Evolutionary conservation across 2,888 invertebrate species (phyloP).

Genomic region (Teleiodes luculella): DNA sequence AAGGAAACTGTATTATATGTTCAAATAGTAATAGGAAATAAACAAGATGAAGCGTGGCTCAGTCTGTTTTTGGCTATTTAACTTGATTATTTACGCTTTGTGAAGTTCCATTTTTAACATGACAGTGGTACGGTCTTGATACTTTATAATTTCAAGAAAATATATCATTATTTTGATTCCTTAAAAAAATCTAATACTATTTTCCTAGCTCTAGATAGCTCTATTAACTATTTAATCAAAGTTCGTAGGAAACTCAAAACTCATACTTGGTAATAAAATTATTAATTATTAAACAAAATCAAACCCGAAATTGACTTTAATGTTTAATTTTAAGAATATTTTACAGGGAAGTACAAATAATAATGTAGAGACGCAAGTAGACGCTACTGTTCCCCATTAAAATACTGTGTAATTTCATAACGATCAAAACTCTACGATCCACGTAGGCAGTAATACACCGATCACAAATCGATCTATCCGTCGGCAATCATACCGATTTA

Average conservation of each 20-base stretch:
- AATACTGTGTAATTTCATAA: conserved; percentile 1
- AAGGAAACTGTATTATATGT: background rate
- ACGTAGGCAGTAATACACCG: conserved; percentile 42
- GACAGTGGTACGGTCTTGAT: background rate
- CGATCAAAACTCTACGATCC: conserved; percentile 26
- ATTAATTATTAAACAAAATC: too few species aligned
- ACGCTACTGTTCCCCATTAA: background rate
- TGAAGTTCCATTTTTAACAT: conserved; percentile 25
- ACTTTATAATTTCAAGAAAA: background rate
- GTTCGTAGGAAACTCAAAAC: too few species aligned
- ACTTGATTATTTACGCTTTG: conserved; percentile 51
- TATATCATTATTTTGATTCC: background rate
- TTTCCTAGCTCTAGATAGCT: too few species aligned
- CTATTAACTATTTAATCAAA: too few species aligned
- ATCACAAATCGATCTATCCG: conserved; percentile 57
- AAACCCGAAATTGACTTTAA: too few species aligned
- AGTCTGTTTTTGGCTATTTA: conserved; percentile 43
- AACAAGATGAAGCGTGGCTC: conserved; percentile 22
- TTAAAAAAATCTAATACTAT: too few species aligned
- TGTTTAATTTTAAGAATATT: too few species aligned
- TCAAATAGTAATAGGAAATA: conserved; percentile 29
- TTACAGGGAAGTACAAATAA: background rate
- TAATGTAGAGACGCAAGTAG: background rate
- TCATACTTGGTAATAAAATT: too few species aligned
- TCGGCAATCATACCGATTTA: conserved; percentile 57